Evolutionary conservation across 2,113 vertebrate genomes (phyloP), one percentile per base, ranked within the genome.

Genomic region (Chaenogobius annularis): DNA sequence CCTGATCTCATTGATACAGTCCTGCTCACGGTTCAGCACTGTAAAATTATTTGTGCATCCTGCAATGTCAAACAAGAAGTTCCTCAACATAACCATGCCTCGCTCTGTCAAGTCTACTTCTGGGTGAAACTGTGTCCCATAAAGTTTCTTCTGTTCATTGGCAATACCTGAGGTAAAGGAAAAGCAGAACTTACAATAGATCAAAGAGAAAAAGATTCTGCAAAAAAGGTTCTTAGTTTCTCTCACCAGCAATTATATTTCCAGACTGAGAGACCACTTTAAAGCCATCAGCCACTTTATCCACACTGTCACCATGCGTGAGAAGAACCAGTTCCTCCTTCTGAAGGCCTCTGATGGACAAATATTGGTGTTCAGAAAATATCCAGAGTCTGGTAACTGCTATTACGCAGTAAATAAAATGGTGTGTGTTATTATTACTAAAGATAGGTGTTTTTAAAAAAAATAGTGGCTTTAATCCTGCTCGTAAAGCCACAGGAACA

Each of bases 281-380:
- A 92, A 99, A 99, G 59, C 97, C 98, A 77, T 99, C 98, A 23
- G 98, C 97, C 40, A 99, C 97, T 90, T 99, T 99, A 92, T 99
- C 98, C 80, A 99, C 97, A 1, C 98, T 99, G 59, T 99, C 98
- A 73, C 98, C 97, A 0, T 99, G 98, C 35, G 98, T 99, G 78
- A 99, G 92, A 66, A 99, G 90, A 65, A 99, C 97, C 61, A 96
- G 87, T 78, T 99, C 98, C 82, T 99, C 98, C 86, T 99, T 99
- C 91, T 99, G 96, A 79, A 99, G 95, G 69, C 97, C 96, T 88
- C 98, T 99, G 90, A 79, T 63, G 46, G 20, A 58, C 68, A 68
- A 69, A 59, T 59, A 73, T 14, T 80, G n/a, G 11, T 19, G 59
- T 11, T 52, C 54, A 50, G 44, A n/a, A 65, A 77, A 67, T 22